phyloP scores from a whole-genome alignment of 2,113 vertebrate genomes.

The Casuarius casuarius region DNA sequence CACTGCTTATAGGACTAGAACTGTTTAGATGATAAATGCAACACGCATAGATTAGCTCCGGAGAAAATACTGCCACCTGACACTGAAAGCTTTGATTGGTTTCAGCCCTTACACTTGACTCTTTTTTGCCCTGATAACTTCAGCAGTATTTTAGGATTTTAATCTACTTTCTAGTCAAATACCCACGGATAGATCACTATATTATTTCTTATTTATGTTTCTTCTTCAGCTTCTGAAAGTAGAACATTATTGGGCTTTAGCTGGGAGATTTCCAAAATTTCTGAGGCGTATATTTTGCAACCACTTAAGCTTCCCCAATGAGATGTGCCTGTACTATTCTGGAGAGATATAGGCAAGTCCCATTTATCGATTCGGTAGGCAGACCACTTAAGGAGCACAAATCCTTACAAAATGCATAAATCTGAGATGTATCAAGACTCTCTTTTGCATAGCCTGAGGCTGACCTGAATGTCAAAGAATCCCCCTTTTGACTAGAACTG shows the following conservation, averaged over 20 bases:
- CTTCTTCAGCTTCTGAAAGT: conserved; percentile 51
- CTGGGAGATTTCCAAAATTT: not conserved
- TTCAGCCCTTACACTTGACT: conserved; percentile 59
- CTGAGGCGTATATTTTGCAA: not conserved
- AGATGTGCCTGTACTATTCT: not conserved
- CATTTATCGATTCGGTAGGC: not conserved
- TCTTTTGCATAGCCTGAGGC: not conserved
- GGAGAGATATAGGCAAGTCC: conserved; percentile 15
- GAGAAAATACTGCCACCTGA: conserved; percentile 54
- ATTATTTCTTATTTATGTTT: conserved; percentile 64
- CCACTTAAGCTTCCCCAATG: not conserved
- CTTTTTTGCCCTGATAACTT: conserved; percentile 66
- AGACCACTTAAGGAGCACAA: not conserved
- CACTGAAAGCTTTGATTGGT: conserved; percentile 60
- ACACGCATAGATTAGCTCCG: conserved; percentile 46
- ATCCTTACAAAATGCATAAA: not conserved
- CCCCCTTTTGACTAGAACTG: not conserved
- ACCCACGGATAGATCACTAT: conserved; percentile 28
- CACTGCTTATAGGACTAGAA: conserved; percentile 36
- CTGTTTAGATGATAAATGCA: conserved; percentile 74
- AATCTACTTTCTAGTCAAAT: conserved; percentile 71
- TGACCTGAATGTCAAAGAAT: not conserved
- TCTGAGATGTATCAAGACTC: not conserved
- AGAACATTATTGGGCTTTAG: conserved; percentile 37
- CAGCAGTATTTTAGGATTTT: conserved; percentile 75